Evolutionary conservation across 64 coral and sea anemone species (phyloP).

Genomic region (Hydrozoanthus tunicans): DNA sequence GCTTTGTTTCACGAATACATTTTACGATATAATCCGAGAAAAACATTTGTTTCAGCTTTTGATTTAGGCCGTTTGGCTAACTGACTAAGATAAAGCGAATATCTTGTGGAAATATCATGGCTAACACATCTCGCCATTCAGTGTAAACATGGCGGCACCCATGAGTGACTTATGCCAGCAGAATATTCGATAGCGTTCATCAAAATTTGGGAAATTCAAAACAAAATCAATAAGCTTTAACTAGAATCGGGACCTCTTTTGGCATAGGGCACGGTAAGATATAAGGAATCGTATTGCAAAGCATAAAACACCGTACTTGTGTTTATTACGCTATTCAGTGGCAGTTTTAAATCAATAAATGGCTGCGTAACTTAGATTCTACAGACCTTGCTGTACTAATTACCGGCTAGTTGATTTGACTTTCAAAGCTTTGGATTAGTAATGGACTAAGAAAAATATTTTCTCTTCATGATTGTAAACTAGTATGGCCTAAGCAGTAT

Average conservation of each 20-base stretch:
- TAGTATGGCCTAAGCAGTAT: no score
- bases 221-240: slow-evolving; percentile 4
- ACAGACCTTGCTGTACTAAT: neutral
- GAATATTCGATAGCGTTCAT: neutral
- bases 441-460: neutral
- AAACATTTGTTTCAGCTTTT: slow-evolving; percentile 34
- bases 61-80: neutral
- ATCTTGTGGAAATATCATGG: neutral
- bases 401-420: neutral
- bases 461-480: neutral
- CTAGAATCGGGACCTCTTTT: neutral
- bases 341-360: slow-evolving; percentile 5
- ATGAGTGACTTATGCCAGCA: neutral
- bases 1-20: slow-evolving; percentile 16
- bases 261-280: neutral
- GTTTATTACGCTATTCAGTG: slow-evolving; percentile 21
- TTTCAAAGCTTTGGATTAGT: neutral
- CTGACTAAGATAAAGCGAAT: slow-evolving; percentile 1
- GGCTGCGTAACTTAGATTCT: slow-evolving; percentile 26
- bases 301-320: neutral
- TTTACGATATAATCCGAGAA: slow-evolving; percentile 23
- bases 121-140: neutral
- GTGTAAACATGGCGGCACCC: slow-evolving; percentile 56
- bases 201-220: slow-evolving; percentile 6
- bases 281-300: slow-evolving; percentile 10